Percentiles rank a stretch among this genome's conserved stretches.
These are phyloP conservation scores for Lasiurus cinereus DNA, from an alignment of 2,113 vertebrate genomes.

Conservation along the genomic window DNA sequence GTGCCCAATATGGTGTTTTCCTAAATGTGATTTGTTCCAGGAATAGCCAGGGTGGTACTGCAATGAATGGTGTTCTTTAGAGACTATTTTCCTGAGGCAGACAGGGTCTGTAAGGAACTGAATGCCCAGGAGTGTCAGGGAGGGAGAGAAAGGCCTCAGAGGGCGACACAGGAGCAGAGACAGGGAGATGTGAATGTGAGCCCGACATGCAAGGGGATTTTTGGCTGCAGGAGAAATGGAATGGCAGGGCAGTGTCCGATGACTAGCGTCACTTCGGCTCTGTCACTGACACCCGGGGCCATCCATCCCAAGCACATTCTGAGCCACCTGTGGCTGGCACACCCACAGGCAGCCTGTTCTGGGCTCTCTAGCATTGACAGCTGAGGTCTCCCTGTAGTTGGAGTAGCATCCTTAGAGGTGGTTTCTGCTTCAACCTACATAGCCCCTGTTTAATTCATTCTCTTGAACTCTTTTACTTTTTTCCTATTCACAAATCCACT, in stretches of 20 bases:
- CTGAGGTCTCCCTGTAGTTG: background rate
- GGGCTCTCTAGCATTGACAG: background rate
- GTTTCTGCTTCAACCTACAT: background rate
- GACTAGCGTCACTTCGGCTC: background rate
- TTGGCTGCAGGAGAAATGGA: background rate
- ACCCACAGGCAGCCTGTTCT: rapidly evolving
- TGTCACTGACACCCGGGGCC: background rate
- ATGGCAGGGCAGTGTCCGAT: background rate
- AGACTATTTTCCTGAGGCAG: background rate
- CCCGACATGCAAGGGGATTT: background rate
- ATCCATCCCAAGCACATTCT: background rate
- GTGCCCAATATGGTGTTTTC: background rate
- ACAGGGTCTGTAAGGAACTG: background rate
- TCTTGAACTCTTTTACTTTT: background rate
- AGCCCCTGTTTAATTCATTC: background rate
- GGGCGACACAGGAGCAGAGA: too few relatives aligned
- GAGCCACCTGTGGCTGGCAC: background rate
- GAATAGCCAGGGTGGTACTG: background rate
- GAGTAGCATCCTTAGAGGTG: background rate
- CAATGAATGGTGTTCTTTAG: background rate
- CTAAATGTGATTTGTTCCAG: background rate
- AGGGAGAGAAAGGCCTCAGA: background rate
- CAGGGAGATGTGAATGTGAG: background rate
- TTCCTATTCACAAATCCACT: background rate
- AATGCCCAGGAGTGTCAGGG: background rate